Base-by-base conservation (phyloP, 2,113 vertebrate species). In the Dasyornis broadbenti region DNA sequence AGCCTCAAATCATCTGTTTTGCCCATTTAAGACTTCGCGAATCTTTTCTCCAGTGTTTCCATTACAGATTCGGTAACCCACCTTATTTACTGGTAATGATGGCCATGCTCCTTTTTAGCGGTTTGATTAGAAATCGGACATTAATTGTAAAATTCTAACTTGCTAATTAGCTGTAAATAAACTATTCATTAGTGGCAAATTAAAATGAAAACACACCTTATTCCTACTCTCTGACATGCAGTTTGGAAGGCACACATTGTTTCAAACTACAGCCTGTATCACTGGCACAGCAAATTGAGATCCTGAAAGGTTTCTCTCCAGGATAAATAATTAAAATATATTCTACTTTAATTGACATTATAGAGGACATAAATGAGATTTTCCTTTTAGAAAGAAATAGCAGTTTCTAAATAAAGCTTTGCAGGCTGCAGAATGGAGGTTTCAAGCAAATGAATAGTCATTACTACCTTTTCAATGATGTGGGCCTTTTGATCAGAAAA, bases 401-500 rank as follows among this genome's bases (percentile, higher is more conserved):
- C 97, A 97, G 96, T 98, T 98, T 97, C 97, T 98, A 98, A 98
- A 98, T 98, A 98, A 98, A 98, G 97, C 97, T 98, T 96, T 78
- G 91, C 95, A 95, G 96, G 92, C 96, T 95, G 95, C 94, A 97
- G 97, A 98, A 97, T 97, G 96, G 97, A 96, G 97, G 96, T 98
- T 97, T 97, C 97, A 97, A 94, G 90, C 96, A 97, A 98, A 98
- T 98, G 98, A 98, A 98, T 98, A 98, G 98, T 98, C 98, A 98
- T 98, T 98, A 98, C 98, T 98, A 98, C 97, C 98, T 98, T 98
- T 98, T 98, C 98, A 98, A 96, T 97, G 95, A 97, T 97, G 97
- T 97, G 97, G 96, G 97, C 97, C 97, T 98, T 98, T 98, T 98
- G 98, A 98, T 98, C 98, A 98, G 97, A 96, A 98, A 97, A 98